These are phyloP conservation scores for Eira barbara DNA, from an alignment of 2,113 vertebrate genomes.

Conservation along the genomic window DNA sequence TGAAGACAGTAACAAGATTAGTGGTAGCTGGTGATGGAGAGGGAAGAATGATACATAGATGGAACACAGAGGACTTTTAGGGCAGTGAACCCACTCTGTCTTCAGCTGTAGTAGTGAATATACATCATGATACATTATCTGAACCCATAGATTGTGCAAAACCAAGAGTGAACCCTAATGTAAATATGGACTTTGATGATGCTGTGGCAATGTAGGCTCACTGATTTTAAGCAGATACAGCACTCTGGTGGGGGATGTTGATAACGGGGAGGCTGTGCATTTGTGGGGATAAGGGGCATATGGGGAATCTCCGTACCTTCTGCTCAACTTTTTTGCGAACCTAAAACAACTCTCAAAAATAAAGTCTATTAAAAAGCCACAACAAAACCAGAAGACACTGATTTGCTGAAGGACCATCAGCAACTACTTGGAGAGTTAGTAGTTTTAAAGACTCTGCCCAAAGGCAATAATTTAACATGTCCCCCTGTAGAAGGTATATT, in stretches of 20 bases:
- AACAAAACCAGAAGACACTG: background rate
- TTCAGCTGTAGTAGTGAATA: background rate
- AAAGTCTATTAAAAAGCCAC: background rate
- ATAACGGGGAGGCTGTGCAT: background rate
- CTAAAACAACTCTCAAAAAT: background rate
- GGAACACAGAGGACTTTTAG: background rate
- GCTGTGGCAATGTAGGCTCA: background rate
- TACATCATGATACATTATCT: background rate
- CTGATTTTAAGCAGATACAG: background rate
- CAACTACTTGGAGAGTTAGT: background rate
- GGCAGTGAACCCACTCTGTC: background rate
- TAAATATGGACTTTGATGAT: background rate
- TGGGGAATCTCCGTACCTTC: no score
- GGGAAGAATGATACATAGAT: no score
- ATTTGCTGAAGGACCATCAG: background rate
- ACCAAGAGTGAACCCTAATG: background rate
- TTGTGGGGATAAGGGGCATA: background rate
- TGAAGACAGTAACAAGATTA: background rate
- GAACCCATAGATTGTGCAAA: background rate
- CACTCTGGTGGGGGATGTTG: background rate
- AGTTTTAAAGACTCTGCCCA: background rate
- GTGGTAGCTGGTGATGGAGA: background rate
- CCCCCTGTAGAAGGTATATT: background rate
- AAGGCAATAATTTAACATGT: background rate
- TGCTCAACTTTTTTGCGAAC: background rate